Base-by-base conservation (phyloP, 2,888 invertebrate species). In the Galeopsomyia nigrocyanea region DNA sequence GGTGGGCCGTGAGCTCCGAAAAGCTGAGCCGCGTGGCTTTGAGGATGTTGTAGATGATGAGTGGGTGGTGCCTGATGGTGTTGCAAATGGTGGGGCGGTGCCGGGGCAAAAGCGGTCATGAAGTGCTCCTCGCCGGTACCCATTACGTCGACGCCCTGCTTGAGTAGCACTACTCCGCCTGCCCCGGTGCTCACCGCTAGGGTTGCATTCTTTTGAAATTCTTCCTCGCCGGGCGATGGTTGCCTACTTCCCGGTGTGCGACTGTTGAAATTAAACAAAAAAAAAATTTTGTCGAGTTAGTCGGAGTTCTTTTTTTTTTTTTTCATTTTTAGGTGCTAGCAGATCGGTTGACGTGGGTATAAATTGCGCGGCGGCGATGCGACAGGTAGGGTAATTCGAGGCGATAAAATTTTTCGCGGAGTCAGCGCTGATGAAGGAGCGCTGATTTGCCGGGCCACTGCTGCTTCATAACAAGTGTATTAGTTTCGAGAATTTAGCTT, bases 231-330 rank as follows among this genome's bases (percentile, higher is more conserved):
- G 63, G 97, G 96, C 56, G 96, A 97, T 75, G 95, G 95, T 87
- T 96, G 96, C 82, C 96, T 92, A 82, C 96, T 96, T 67, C 95
- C 95, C 53, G 95, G 95, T 78, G 95, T 95, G 81, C 95, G 94
- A 87, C 95, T 95, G 88, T n/a, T n/a, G 7, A 3, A 31, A 31
- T 31, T 31, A 7, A 31, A 31, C 3, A 31, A 31, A 31, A 3
- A 7, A 3, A 31, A 31, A 31, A 31, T 31, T 31, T 31, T 5
- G 31, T n/a, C 17, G 22, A 21, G 13, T 57, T 65, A 16, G 46
- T 21, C n/a, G 16, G 19, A 60, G 21, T 47, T 17, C 47, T 39
- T 60, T 55, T 55, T 56, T 56, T 21, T 53, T 3, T 31, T 31
- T 31, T 31, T 31, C 31, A 31, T 31, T 7, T 31, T 3, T 31